These are phyloP conservation scores for Drosophila multiciliata DNA, from an alignment of 2,888 invertebrate species.

Conservation along the genomic window DNA sequence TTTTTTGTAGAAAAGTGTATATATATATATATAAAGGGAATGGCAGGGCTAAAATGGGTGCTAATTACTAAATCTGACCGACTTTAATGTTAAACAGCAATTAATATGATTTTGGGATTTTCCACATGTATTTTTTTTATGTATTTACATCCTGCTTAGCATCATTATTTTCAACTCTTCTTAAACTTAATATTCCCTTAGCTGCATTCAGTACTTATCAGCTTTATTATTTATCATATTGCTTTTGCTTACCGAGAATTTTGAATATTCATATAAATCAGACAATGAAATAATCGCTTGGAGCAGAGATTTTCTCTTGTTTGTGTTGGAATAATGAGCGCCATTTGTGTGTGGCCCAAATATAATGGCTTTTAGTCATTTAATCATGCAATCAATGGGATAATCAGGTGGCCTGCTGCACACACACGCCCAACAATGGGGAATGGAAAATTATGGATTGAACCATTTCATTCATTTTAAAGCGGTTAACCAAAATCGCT, in stretches of 20 bases:
- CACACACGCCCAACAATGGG: constrained; percentile 11
- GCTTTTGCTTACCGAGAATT: background rate
- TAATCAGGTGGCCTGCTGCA: constrained; percentile 13
- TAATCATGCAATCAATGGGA: constrained; percentile 1
- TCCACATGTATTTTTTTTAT: background rate
- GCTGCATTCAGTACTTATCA: background rate
- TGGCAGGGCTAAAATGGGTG: too few relatives aligned
- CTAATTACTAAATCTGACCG: background rate
- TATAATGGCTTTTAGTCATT: background rate
- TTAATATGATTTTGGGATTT: background rate
- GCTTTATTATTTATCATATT: too few relatives aligned
- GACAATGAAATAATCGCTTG: background rate
- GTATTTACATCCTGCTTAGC: background rate
- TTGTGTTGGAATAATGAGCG: background rate
- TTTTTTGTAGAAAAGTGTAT: too few relatives aligned
- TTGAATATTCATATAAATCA: background rate
- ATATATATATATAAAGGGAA: too few relatives aligned
- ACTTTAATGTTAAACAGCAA: background rate
- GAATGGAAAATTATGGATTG: constrained; percentile 12
- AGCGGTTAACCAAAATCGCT: constrained; percentile 20
- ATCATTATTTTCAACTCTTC: background rate
- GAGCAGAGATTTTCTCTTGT: background rate
- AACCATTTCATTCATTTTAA: constrained; percentile 20
- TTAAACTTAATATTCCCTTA: background rate
- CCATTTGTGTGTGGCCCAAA: background rate